Conservation (phyloP, 1,140 invertebrate species). For the Oreohelix idahoensis region DNA sequence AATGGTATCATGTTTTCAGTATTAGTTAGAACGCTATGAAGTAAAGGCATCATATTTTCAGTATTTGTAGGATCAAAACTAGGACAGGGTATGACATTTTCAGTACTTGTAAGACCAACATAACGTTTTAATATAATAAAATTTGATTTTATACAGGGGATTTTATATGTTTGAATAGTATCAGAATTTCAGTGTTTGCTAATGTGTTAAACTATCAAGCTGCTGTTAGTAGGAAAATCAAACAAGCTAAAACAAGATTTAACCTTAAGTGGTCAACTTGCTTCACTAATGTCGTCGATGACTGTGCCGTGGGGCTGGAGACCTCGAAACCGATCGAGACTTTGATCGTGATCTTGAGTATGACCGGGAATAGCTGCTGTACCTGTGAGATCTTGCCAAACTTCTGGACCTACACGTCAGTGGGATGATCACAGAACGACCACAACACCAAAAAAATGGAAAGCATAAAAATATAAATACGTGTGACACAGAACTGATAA, state of each 20-base stretch:
- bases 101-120: neutral
- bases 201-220: neutral
- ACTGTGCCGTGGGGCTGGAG: neutral
- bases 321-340: constrained; percentile 31
- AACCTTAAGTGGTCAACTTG: neutral
- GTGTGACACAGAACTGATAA: constrained; percentile 16
- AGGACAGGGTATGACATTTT: too few species aligned
- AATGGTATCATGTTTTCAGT: too few species aligned
- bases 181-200: too few species aligned
- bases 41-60: too few species aligned
- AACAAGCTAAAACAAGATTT: neutral
- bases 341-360: constrained; percentile 34
- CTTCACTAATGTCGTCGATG: constrained; percentile 11
- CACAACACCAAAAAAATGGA: constrained; percentile 30
- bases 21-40: too few species aligned
- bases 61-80: too few species aligned
- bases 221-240: neutral
- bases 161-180: too few species aligned
- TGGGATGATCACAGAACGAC: neutral
- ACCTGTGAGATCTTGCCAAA: neutral
- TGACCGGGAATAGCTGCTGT: constrained; percentile 22
- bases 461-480: neutral
- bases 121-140: too few species aligned
- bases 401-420: constrained; percentile 18
- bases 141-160: too few species aligned